Conservation (phyloP, 2,797 vertebrate genomes). For the Crax fasciolata region DNA sequence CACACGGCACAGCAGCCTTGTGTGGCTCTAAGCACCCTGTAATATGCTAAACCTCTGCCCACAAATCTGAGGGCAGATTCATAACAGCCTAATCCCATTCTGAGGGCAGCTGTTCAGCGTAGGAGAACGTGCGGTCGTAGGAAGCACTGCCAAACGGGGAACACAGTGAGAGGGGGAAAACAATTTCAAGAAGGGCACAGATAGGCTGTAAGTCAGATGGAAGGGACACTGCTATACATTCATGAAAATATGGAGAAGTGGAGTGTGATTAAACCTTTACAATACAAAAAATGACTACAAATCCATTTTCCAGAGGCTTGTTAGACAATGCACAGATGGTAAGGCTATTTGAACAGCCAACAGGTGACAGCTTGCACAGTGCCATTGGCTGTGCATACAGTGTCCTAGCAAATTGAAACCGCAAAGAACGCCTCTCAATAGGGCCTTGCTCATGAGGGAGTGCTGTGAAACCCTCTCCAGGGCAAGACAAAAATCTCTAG, state of each 20-base stretch:
- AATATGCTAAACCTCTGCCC: slow-evolving; percentile 37
- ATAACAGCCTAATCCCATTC: slow-evolving; percentile 42
- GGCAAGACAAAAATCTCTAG: neutral
- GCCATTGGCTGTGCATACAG: neutral
- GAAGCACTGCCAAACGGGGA: neutral
- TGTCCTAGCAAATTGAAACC: neutral
- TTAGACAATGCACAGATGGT: neutral
- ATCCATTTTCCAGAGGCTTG: neutral
- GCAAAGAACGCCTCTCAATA: fast-evolving
- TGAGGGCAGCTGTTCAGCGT: slow-evolving; percentile 23
- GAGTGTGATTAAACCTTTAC: neutral
- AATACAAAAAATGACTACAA: neutral
- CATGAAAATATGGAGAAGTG: neutral
- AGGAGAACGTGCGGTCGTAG: neutral
- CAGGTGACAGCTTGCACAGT: fast-evolving
- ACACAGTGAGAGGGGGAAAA: neutral
- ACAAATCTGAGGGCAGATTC: slow-evolving; percentile 34
- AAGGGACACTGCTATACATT: neutral
- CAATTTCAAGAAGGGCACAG: neutral
- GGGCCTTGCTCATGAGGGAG: neutral
- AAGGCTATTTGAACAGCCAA: neutral
- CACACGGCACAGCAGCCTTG: neutral
- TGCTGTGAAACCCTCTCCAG: neutral
- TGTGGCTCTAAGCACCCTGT: slow-evolving; percentile 36
- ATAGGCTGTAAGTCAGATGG: neutral